These are phyloP conservation scores for Penaeus monodon DNA, from an alignment of 2,888 invertebrate species.

Conservation along the genomic window DNA sequence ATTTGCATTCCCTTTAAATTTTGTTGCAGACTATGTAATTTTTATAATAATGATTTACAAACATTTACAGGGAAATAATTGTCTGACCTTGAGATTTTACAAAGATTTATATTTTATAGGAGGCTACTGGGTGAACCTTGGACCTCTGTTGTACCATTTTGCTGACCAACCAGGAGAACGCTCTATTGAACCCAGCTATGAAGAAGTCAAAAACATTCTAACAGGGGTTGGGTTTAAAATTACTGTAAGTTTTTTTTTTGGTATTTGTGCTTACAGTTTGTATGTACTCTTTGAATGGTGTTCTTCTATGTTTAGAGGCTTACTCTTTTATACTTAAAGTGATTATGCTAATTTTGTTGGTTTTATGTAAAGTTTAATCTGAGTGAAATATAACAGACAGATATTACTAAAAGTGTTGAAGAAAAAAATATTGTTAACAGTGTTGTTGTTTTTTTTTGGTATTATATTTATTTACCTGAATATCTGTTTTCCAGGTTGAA, in stretches of 20 bases:
- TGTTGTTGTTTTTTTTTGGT: not conserved
- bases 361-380: no score
- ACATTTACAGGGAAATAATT: no score
- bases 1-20: no score
- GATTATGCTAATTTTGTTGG: not conserved
- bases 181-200: slow-evolving; percentile 94
- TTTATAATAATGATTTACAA: no score
- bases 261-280: not conserved
- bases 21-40: no score
- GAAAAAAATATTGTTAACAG: no score
- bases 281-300: not conserved
- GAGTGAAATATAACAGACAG: no score
- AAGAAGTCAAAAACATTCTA: slow-evolving; percentile 83
- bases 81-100: slow-evolving; percentile 4
- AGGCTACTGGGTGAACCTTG: slow-evolving; percentile 89
- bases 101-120: slow-evolving; percentile 69
- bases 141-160: slow-evolving; percentile 89
- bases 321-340: not conserved
- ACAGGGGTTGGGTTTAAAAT: slow-evolving; percentile 85
- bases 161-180: slow-evolving; percentile 87
- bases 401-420: no score
- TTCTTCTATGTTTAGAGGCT: not conserved
- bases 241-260: slow-evolving; percentile 73
- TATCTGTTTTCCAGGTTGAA: slow-evolving; percentile 31
- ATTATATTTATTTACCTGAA: no score